phyloP scores from a whole-genome alignment of 1,140 invertebrate genomes.

The Lethrus apterus region DNA sequence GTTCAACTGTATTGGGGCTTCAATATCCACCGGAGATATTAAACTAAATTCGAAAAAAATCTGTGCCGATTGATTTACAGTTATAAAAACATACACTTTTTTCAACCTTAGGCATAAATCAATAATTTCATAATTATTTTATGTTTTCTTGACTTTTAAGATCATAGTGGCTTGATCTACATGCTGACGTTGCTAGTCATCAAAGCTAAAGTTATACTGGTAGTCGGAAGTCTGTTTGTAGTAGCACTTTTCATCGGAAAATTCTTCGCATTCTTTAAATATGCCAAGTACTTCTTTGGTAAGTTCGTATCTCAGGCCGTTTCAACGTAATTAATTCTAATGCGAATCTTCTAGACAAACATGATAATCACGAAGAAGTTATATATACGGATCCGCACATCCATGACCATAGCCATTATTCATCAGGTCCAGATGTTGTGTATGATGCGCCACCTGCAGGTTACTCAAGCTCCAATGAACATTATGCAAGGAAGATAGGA shows the following conservation, averaged over 20 bases:
- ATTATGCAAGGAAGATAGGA: conserved; percentile 4
- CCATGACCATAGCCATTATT: conserved; percentile 13
- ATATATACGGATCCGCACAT: conserved; percentile 20
- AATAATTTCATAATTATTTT: background rate
- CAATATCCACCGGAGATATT: background rate
- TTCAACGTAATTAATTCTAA: background rate
- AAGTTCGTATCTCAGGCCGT: conserved; percentile 16
- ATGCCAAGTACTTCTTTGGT: conserved; percentile 27
- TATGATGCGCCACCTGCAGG: conserved; percentile 1
- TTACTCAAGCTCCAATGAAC: background rate
- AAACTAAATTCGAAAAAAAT: no score
- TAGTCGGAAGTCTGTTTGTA: conserved; percentile 32
- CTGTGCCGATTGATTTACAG: no score
- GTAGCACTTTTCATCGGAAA: conserved; percentile 33
- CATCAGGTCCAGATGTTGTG: conserved; percentile 1
- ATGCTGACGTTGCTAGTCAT: conserved; percentile 29
- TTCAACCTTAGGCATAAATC: background rate
- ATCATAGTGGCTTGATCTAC: conserved; percentile 20
- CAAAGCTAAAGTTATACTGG: conserved; percentile 34
- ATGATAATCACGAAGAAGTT: conserved; percentile 22
- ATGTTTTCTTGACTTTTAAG: conserved; percentile 11
- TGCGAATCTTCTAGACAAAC: conserved; percentile 4
- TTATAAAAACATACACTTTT: no score
- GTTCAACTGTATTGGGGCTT: conserved; percentile 14
- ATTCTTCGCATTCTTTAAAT: conserved; percentile 32